Base-by-base conservation (phyloP, 1,140 invertebrate species). In the Sycophila sp. region DNA sequence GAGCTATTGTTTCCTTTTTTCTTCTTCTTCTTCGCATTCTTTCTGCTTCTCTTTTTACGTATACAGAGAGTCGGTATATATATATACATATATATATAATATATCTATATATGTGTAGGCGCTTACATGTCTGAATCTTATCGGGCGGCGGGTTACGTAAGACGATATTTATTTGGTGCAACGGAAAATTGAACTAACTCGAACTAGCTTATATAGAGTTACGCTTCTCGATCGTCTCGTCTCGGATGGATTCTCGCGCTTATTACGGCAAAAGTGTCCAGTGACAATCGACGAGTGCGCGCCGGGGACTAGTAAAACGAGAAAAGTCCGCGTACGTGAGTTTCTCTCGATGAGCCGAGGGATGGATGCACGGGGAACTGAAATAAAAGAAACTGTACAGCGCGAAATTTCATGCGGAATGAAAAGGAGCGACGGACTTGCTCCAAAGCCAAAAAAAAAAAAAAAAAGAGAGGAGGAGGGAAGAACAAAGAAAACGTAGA, bases 111-210 rank as follows among this genome's bases (percentile, higher is more conserved):
- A n/a, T n/a, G n/a, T n/a, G n/a, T n/a, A n/a, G n/a, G n/a, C n/a
- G n/a, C n/a, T n/a, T n/a, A n/a, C n/a, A n/a, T n/a, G n/a, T n/a
- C n/a, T 51, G 60, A 64, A 49, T 64, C 60, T 64, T 64, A 64
- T 64, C 60, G 28, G 11, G 17, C 19, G 19, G 32, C 17, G 13
- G 45, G 5, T 64, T 64, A 64, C 60, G 32, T 64, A 64, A 64
- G 60, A 49, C 22, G 59, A 62, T 62, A 42, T 19, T 59, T 59
- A 40, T 59, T 59, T 59, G 47, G 17, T 32, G 60, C 8, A 28
- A 47, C 40, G 30, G n/a, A n/a, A n/a, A n/a, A n/a, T n/a, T n/a
- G n/a, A n/a, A n/a, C n/a, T n/a, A n/a, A n/a, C n/a, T n/a, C n/a
- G 17, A 51, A 19, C 42, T 19, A n/a, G 17, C 42, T 11, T 51